A percentile compares a stretch with the other conserved stretches of the same genome.
Conservation (phyloP, 1,140 invertebrate species). For the Listronotus bonariensis region DNA sequence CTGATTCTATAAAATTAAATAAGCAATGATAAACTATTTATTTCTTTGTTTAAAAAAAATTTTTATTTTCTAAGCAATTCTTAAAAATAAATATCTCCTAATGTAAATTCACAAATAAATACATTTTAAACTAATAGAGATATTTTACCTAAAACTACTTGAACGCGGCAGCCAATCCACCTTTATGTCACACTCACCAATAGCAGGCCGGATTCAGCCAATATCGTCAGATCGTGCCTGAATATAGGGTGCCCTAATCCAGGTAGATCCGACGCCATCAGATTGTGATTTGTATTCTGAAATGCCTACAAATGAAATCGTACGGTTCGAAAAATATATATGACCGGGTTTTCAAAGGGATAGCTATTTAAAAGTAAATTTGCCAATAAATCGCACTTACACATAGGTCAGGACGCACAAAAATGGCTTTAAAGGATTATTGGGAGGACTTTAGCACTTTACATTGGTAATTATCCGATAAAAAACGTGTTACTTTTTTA, state of each 20-base stretch:
- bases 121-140: background rate
- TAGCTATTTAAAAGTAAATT: constrained; percentile 47
- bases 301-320: constrained; percentile 28
- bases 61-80: too few relatives aligned
- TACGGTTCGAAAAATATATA: constrained; percentile 17
- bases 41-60: too few relatives aligned
- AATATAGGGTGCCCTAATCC: constrained; percentile 27
- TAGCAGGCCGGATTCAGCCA: constrained; percentile 14
- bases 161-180: background rate
- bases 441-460: constrained; percentile 3
- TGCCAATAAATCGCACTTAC: constrained; percentile 43
- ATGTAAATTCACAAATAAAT: too few relatives aligned
- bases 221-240: constrained; percentile 21
- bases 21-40: too few relatives aligned
- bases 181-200: constrained; percentile 20
- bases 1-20: too few relatives aligned
- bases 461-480: too few relatives aligned
- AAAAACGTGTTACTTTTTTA: too few relatives aligned
- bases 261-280: constrained; percentile 31
- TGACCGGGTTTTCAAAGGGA: constrained; percentile 25
- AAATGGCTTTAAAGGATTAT: constrained; percentile 14
- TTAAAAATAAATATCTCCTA: too few relatives aligned
- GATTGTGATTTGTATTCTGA: constrained; percentile 34
- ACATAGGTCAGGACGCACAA: constrained; percentile 36
- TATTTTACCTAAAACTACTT: constrained; percentile 7